Evolutionary conservation across 1,140 invertebrate genomes (phyloP), one percentile per base, ranked within the genome.

Genomic region (Caenorhabditis tropicalis): DNA sequence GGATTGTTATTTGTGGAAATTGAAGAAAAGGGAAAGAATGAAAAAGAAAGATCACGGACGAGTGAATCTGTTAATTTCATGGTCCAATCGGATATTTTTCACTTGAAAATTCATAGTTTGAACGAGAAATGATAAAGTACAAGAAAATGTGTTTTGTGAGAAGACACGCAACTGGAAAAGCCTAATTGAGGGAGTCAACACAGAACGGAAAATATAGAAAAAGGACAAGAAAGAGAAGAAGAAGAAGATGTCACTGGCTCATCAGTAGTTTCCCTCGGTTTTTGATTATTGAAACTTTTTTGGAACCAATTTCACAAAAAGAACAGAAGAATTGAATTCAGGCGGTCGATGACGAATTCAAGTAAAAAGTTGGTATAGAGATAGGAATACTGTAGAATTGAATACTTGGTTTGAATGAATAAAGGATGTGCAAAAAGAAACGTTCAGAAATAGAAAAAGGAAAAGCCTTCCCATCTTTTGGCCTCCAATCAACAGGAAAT

Each of bases 401-500:
- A n/a, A n/a, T n/a, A n/a, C n/a, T n/a, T n/a, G n/a, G n/a, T n/a
- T n/a, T n/a, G n/a, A n/a, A n/a, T n/a, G n/a, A n/a, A n/a, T n/a
- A n/a, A n/a, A n/a, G n/a, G n/a, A n/a, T n/a, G 19, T n/a, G 21
- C 31, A 4, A 15, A 10, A 19, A 65, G 15, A 36, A 65, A 65
- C 58, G 31, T 39, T 43, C 36, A 24, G 43, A 74, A 74, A 74
- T 43, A 74, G 36, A 43, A 74, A 74, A 65, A 65, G 58, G 19
- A 65, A 65, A 65, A 65, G 29, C 65, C 27, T 43, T 43, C 12
- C 12, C 39, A 6, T 12, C 39, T 12, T 43, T 12, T 19, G 7
- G 27, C n/a, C 65, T 74, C 65, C 33, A 74, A 74, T 43, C 65
- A 74, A 43, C 65, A 74, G 65, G 65, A 74, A 65, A 74, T 74